Evolutionary conservation across 2,113 vertebrate genomes (phyloP), one percentile per base, ranked within the genome.

Genomic region (Malurus elegans): DNA sequence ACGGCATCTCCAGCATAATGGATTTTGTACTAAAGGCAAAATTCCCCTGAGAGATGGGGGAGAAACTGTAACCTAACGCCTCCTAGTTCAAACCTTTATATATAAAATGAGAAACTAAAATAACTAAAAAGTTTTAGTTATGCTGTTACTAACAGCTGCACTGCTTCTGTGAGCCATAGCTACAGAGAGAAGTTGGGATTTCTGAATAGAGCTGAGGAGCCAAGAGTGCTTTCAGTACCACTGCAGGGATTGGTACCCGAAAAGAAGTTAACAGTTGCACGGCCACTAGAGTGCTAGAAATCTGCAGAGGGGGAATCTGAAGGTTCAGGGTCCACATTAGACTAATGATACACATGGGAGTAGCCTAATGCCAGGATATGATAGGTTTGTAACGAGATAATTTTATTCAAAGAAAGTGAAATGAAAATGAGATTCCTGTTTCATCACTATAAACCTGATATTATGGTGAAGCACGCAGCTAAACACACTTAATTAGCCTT

Each of bases 1-100:
- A 0, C 4, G 1, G 18, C 10, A 58, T 47, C 36, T 64, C 38
- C 44, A 65, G 25, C 0, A 0, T 16, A 28, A 56, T 20, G 13
- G 28, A 26, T 74, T 75, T 79, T 65, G 20, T 31, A 53, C 32
- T 24, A 32, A 66, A 48, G 32, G 13, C 36, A 69, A 79, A 91
- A 51, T 51, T 23, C 34, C 26, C 16, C 17, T 16, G 24, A 24
- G 24, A 85, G 8, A 29, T 25, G 29, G 14, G 9, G 10, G 15
- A 82, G 14, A 40, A 79, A 58, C 10, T 40, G 24, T 29, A 66
- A 32, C 6, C 14, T 54, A 50, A 75, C 10, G 18, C 9, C 40
- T 26, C 8, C 1, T 54, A 53, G 44, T 53, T 85, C 57, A 79
- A 51, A 34, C 36, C 18, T 58, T 50, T 6, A 2, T n/a, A 4